Conservation (phyloP, 1,140 invertebrate species). For the Chironomus tepperi region DNA sequence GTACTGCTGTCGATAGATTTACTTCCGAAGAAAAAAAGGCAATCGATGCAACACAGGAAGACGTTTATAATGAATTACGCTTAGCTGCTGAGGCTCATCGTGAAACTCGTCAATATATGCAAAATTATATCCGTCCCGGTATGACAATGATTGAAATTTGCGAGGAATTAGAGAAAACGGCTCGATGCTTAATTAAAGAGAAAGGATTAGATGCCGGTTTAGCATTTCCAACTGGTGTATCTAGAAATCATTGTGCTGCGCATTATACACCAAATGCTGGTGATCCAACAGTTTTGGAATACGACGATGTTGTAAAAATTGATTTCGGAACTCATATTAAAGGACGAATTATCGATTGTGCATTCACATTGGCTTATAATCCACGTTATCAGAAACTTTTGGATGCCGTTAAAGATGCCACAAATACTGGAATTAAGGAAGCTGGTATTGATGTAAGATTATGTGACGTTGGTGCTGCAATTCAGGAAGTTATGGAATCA, state of each 20-base stretch:
- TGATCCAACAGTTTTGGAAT: conserved; percentile 86
- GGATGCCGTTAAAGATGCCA: conserved; percentile 94
- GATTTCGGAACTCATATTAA: conserved; percentile 99
- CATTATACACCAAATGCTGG: conserved; percentile 99
- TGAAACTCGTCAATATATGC: conserved; percentile 87
- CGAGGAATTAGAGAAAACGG: conserved; percentile 89
- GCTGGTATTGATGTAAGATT: conserved; percentile 95
- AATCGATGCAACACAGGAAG: conserved; percentile 68
- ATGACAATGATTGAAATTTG: conserved; percentile 99
- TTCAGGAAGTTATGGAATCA: conserved; percentile 99
- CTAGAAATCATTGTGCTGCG: conserved; percentile 96
- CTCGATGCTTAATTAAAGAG: conserved; percentile 86
- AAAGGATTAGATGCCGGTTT: conserved; percentile 93
- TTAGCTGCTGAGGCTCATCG: conserved; percentile 95
- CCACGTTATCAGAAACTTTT: conserved; percentile 92
- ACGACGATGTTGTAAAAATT: conserved; percentile 98
- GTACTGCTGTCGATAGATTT: conserved; percentile 79
- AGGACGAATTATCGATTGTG: conserved; percentile 97
- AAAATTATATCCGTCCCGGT: conserved; percentile 88
- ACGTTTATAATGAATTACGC: conserved; percentile 91
- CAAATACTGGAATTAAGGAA: conserved; percentile 91
- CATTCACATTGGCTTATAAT: conserved; percentile 96
- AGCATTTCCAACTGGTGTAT: conserved; percentile 98
- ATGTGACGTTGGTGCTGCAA: conserved; percentile 94
- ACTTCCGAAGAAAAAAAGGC: conserved; percentile 85